These are phyloP conservation scores for Dryas iulia DNA, from an alignment of 1,140 invertebrate genomes.

Conservation along the genomic window DNA sequence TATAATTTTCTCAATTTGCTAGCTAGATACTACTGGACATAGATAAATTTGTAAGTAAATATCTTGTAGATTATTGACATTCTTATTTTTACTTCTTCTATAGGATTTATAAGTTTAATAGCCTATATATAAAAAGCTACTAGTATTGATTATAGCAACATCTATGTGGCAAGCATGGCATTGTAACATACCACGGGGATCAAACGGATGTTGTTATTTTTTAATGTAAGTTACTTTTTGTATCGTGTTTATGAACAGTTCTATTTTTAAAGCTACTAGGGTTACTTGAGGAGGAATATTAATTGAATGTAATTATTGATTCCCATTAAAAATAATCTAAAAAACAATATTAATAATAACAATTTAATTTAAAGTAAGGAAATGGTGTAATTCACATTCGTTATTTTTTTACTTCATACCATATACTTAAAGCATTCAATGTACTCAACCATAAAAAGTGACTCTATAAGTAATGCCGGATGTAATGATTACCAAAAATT, in stretches of 20 bases:
- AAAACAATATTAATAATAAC: too few species aligned
- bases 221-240: not conserved
- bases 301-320: not conserved
- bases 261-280: not conserved
- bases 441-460: not conserved
- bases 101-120: not conserved
- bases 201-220: not conserved
- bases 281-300: not conserved
- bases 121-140: not conserved
- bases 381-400: not conserved
- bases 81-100: not conserved
- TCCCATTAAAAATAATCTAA: too few species aligned
- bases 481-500: constrained; percentile 25
- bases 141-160: not conserved
- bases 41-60: not conserved
- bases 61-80: not conserved
- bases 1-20: not conserved
- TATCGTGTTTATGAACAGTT: not conserved
- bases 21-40: not conserved
- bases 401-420: not conserved
- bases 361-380: too few species aligned
- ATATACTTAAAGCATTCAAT: not conserved
- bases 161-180: not conserved
- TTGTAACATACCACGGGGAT: not conserved
- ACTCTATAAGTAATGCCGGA: constrained; percentile 11